These are phyloP conservation scores for Cecidostiba fungosa DNA, from an alignment of 2,888 invertebrate genomes.

Conservation along the genomic window DNA sequence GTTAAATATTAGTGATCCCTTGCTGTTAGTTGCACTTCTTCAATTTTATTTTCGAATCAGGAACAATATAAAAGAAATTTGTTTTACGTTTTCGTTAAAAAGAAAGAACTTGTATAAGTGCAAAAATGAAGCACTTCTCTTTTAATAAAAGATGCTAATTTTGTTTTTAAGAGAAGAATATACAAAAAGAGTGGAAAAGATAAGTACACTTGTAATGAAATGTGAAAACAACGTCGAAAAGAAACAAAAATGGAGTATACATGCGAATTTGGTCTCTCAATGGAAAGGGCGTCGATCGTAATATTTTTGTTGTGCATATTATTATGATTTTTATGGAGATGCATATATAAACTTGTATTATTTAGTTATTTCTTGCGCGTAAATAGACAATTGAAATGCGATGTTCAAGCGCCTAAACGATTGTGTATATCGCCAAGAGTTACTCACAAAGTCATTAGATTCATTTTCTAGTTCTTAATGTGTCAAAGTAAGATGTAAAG, in stretches of 20 bases:
- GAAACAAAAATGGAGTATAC: constrained; percentile 20
- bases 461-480: constrained; percentile 77
- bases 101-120: background rate
- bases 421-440: constrained; percentile 67
- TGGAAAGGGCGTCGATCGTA: constrained; percentile 34
- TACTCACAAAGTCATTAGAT: constrained; percentile 80
- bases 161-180: constrained; percentile 33
- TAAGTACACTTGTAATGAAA: background rate
- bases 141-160: constrained; percentile 36
- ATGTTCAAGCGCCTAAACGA: constrained; percentile 52
- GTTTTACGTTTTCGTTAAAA: constrained; percentile 5
- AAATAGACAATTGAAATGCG: constrained; percentile 49
- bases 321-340: constrained; percentile 43
- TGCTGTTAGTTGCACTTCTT: background rate
- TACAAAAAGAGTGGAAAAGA: background rate
- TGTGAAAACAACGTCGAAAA: constrained; percentile 18
- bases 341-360: constrained; percentile 51
- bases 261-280: constrained; percentile 51
- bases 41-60: constrained; percentile 20
- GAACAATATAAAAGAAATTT: constrained; percentile 14
- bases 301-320: constrained; percentile 61
- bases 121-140: constrained; percentile 24
- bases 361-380: constrained; percentile 57
- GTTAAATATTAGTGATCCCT: background rate
- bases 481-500: constrained; percentile 61